These are phyloP conservation scores for Schizaphis graminum DNA, from an alignment of 2,888 invertebrate genomes.

Conservation along the genomic window DNA sequence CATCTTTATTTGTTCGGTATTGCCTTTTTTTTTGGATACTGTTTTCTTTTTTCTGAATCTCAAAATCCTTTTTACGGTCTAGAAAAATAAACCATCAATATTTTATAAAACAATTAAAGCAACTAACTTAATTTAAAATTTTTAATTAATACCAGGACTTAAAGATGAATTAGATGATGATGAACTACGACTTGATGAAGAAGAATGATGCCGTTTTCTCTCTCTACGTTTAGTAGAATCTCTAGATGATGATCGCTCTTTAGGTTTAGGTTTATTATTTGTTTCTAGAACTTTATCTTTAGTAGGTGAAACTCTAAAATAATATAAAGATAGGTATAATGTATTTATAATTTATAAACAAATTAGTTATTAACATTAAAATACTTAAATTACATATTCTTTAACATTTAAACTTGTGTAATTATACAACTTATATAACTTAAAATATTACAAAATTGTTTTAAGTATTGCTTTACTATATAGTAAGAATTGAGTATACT, in stretches of 20 bases:
- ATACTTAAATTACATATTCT: neutral
- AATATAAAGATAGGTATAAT: neutral
- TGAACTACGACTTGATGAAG: conserved; percentile 62
- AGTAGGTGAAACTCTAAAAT: conserved; percentile 39
- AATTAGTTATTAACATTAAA: neutral
- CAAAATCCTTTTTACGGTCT: conserved; percentile 73
- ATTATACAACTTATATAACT: neutral
- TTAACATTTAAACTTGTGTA: neutral
- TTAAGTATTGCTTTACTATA: neutral
- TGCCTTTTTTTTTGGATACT: conserved; percentile 90
- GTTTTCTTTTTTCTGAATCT: conserved; percentile 83
- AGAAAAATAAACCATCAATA: neutral
- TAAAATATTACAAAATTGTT: neutral
- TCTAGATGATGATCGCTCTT: conserved; percentile 55
- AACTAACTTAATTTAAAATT: neutral
- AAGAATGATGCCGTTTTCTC: conserved; percentile 44
- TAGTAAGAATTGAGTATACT: neutral
- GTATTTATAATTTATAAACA: neutral
- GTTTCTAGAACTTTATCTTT: conserved; percentile 43
- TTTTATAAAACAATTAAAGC: neutral
- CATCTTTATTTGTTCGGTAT: conserved; percentile 85
- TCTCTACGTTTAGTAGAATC: conserved; percentile 46
- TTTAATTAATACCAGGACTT: conserved; percentile 42
- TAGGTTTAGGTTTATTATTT: conserved; percentile 55
- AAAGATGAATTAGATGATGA: conserved; percentile 49